Conservation (phyloP, 53 echinoderm and acorn worm species). For the Antedon mediterranea region DNA sequence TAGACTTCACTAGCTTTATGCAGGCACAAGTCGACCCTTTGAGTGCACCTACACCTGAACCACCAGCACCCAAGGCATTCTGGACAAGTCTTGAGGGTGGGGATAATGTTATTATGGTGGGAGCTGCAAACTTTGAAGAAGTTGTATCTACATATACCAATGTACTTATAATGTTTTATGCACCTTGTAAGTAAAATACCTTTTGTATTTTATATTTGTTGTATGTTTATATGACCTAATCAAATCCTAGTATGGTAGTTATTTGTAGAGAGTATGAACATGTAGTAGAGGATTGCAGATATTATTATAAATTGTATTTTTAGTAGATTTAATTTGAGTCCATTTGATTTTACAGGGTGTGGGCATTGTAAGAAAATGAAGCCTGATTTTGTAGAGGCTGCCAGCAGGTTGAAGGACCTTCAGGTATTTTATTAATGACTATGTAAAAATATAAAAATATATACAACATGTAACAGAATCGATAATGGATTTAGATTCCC, state of each 20-base stretch:
- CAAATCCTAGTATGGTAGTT: too few species aligned
- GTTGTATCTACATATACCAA: conserved; percentile 34
- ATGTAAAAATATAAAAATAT: too few species aligned
- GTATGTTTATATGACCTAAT: not conserved
- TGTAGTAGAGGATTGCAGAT: too few species aligned
- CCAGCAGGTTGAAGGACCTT: conserved; percentile 60
- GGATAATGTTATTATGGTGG: conserved; percentile 61
- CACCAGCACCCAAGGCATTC: conserved; percentile 72
- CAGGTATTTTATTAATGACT: conserved; percentile 49
- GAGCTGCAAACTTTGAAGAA: conserved; percentile 34
- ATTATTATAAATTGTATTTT: too few species aligned
- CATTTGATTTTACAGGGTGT: conserved; percentile 49
- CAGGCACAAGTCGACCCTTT: conserved; percentile 47
- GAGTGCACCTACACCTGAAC: conserved; percentile 26
- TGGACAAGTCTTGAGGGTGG: conserved; percentile 78
- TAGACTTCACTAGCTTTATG: conserved; percentile 77
- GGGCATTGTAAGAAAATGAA: conserved; percentile 95
- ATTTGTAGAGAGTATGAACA: too few species aligned
- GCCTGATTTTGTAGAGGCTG: conserved; percentile 84
- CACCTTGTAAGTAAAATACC: conserved; percentile 94
- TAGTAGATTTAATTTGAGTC: too few species aligned
- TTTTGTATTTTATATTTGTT: too few species aligned
- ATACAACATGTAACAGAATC: too few species aligned
- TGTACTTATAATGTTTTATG: conserved; percentile 93
- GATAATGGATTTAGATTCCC: too few species aligned